phyloP scores from a whole-genome alignment of 2,888 invertebrate genomes.

The Laothoe populi region DNA sequence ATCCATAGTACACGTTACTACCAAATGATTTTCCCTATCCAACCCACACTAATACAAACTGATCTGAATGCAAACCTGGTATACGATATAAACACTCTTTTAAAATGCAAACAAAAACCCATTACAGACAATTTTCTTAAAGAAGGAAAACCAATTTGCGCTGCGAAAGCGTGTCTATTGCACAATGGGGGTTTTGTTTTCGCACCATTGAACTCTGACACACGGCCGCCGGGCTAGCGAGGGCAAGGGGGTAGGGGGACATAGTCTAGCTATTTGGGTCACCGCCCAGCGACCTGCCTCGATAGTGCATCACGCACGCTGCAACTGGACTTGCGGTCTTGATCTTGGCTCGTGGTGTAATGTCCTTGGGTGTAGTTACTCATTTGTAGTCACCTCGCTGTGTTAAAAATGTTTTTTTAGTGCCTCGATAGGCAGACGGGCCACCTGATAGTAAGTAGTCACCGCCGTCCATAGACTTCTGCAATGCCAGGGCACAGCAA shows the following conservation, averaged over 20 bases:
- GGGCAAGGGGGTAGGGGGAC: not conserved
- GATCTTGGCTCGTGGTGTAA: not conserved
- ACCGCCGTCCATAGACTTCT: too few species aligned
- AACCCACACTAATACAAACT: too few species aligned
- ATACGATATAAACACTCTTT: not conserved
- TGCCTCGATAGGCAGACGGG: too few species aligned
- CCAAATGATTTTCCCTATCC: too few species aligned
- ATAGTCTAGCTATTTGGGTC: slow-evolving; percentile 1
- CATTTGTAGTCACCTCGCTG: too few species aligned
- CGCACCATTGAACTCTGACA: slow-evolving; percentile 42
- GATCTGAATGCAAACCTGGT: too few species aligned
- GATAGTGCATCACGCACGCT: not conserved
- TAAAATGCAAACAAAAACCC: not conserved
- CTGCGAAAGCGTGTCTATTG: slow-evolving; percentile 35
- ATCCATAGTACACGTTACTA: too few species aligned
- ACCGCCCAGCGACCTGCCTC: not conserved
- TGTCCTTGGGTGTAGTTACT: not conserved
- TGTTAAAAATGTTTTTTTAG: too few species aligned
- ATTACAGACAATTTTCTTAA: not conserved
- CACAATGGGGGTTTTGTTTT: slow-evolving; percentile 38
- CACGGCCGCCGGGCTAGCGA: not conserved
- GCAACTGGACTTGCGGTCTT: not conserved
- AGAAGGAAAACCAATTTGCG: slow-evolving; percentile 7
- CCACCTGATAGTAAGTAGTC: too few species aligned
- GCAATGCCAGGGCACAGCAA: too few species aligned